Evolutionary conservation across 2,888 invertebrate species (phyloP), one percentile per base, ranked within the genome.

Genomic region (Imbricaverruca yamaguchii): DNA sequence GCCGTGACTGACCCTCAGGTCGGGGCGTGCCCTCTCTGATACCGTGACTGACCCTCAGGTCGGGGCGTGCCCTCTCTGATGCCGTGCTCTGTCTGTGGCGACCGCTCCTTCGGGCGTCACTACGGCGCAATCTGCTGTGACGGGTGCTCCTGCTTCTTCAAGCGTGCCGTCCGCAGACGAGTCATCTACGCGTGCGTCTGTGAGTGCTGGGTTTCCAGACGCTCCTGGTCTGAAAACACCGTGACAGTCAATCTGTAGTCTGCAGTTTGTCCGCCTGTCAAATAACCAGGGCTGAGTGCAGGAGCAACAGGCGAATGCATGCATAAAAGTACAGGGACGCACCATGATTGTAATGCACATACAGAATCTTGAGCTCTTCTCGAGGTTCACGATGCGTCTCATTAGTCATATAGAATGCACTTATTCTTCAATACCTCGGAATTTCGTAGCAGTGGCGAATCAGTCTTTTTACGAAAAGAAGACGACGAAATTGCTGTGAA

Each of bases 61-160:
- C 56, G 80, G 77, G 81, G 67, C 74, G 65, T 74, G 80, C 91
- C 92, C 1, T 89, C 90, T 55, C 91, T 92, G 8, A 91, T 92
- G 10, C 87, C 91, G 0, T 95, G 94, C 85, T 90, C 91, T 85
- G 94, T 95, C 59, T 95, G 95, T 85, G 93, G 93, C 0, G 94
- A 94, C 87, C 91, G 92, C 85, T 93, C 93, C 53, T 94, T 92
- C 85, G 94, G 94, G 1, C 93, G 94, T 86, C 94, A 94, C 86
- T 94, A 94, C 85, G 94, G 94, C 0, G 92, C 93, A 21, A 92
- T 91, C 86, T 93, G 93, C 85, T 95, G 95, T 87, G 95, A 95
- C 86, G 95, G 95, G 0, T 95, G 95, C 86, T 93, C 94, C 80
- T 95, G 95, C 85, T 95, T 95, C 87, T 95, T 95, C 88, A 95